Percentiles rank a stretch among this genome's conserved stretches.
These are phyloP conservation scores for Lithophane semibrunnea DNA, from an alignment of 2,888 invertebrate genomes.

Conservation along the genomic window DNA sequence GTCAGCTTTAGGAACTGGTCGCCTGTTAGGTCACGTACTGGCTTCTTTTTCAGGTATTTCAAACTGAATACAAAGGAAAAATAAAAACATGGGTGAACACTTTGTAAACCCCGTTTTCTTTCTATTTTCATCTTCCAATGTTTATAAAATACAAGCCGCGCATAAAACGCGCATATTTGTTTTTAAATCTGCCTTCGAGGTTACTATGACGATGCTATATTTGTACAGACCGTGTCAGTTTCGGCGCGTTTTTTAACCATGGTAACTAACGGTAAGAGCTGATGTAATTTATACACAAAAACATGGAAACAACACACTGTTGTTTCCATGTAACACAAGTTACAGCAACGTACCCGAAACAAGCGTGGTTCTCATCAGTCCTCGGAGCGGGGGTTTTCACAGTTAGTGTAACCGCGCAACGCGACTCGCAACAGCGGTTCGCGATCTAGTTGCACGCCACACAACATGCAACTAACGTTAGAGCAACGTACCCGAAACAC, in stretches of 20 bases:
- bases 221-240: not conserved
- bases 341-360: conserved; percentile 89
- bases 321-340: not conserved
- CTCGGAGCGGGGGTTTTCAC: too few species aligned
- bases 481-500: conserved; percentile 91
- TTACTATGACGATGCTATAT: not conserved
- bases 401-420: conserved; percentile 93
- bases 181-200: not conserved
- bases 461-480: conserved; percentile 87
- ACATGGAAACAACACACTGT: too few species aligned
- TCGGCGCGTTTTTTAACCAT: not conserved
- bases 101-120: not conserved
- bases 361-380: conserved; percentile 91
- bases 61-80: conserved; percentile 85
- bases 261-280: not conserved
- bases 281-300: not conserved
- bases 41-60: conserved; percentile 98
- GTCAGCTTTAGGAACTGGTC: conserved; percentile 97
- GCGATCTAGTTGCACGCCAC: conserved; percentile 97
- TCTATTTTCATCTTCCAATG: not conserved
- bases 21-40: conserved; percentile 95
- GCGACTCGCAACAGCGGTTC: conserved; percentile 92
- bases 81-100: not conserved
- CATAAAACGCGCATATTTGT: not conserved
- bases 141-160: not conserved